Evolutionary conservation across 2,797 vertebrate species (phyloP).

Genomic region (Pogoniulus pusillus): DNA sequence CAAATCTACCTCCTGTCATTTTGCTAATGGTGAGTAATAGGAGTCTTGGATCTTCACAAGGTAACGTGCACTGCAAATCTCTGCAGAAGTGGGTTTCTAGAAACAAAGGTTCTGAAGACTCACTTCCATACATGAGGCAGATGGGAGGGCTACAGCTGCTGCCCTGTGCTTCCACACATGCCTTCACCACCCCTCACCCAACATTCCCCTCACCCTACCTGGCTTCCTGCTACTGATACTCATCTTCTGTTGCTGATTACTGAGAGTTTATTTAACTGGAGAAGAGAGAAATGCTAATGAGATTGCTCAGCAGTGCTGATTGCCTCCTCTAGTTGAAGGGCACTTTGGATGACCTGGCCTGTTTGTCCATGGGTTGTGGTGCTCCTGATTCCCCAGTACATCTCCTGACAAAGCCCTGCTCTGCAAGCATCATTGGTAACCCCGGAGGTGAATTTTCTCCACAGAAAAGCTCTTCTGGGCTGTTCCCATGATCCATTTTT

Average conservation of each 20-base stretch:
- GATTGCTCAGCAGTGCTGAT: neutral
- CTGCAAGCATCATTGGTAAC: neutral
- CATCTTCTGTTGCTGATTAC: neutral
- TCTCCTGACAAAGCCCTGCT: neutral
- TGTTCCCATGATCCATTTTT: conserved; percentile 7
- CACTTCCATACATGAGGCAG: accelerated
- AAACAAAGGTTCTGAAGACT: neutral
- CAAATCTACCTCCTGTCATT: neutral
- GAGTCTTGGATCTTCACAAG: neutral
- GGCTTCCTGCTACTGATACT: neutral
- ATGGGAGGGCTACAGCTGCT: neutral
- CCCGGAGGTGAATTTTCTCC: neutral
- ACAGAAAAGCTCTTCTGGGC: neutral
- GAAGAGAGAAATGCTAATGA: neutral
- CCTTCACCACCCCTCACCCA: neutral
- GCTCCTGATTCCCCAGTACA: accelerated
- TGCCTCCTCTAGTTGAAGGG: conserved; percentile 21
- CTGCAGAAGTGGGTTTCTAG: accelerated
- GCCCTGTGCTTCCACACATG: accelerated
- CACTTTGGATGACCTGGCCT: neutral
- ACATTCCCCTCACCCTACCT: neutral
- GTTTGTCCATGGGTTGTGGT: accelerated
- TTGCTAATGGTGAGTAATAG: neutral
- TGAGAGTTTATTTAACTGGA: neutral
- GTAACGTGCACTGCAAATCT: accelerated